Base-by-base conservation (phyloP, 2,888 invertebrate species). In the Syrphus vitripennis region DNA sequence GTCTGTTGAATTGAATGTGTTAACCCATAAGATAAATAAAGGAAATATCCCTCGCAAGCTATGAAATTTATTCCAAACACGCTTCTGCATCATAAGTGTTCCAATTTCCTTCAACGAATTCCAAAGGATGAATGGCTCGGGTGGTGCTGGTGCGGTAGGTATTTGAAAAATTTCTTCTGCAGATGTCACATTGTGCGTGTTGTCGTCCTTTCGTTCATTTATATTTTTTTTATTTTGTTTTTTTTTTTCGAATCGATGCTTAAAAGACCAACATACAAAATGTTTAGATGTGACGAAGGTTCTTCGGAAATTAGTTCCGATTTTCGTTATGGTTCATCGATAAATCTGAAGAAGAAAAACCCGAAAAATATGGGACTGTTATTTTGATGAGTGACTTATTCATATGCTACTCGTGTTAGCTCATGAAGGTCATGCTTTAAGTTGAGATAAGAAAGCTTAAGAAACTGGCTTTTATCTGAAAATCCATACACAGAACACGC, bases 51-150 rank as follows among this genome's bases (percentile, higher is more conserved):
- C 42, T 72, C 34, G 45, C 48, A 45, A 55, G 70, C 24, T 74
- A 45, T 69, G 69, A 75, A 75, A 83, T 79, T 65, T 75, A 83
- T 83, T 83, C 83, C 67, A 79, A 79, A 75, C 83, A 83, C 83
- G 83, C 74, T 79, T 29, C 83, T 83, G 70, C 75, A 75, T 83
- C 79, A 75, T 79, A 83, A 83, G 83, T 83, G 83, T 75, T 79
- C 70, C 79, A 79, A 83, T 83, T 79, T 83, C 48, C 48, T 79
- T 57, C 72, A 61, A 42, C 53, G 53, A 63, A 83, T 83, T 78
- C 78, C 78, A 59, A 50, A n/a, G 71, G 21, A 59, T 59, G 45
- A 55, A 34, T 59, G 78, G 16, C 7, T n/a, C n/a, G 14, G 16
- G 45, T 50, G 67, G 48, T 78, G n/a, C n/a, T n/a, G n/a, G n/a